These are phyloP conservation scores for Tupaia tana DNA, from an alignment of 2,113 vertebrate species.

Conservation along the genomic window DNA sequence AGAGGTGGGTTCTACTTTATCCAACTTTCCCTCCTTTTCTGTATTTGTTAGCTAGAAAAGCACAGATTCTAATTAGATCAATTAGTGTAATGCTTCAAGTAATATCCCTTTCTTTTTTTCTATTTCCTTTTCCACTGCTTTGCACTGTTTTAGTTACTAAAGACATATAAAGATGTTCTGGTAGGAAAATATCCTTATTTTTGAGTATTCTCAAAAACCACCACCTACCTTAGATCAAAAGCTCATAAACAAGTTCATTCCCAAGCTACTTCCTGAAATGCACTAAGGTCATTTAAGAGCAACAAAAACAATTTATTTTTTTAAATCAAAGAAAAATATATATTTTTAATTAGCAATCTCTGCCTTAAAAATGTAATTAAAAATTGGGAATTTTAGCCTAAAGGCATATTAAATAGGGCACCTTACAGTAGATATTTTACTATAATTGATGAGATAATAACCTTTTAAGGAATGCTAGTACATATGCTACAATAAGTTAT, in stretches of 20 bases:
- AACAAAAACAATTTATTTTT: conserved; percentile 33
- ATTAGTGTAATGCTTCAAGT: neutral
- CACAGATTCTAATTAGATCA: neutral
- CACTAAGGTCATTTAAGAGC: neutral
- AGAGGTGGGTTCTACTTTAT: neutral
- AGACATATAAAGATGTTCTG: neutral
- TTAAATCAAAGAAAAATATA: neutral
- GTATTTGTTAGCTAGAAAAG: neutral
- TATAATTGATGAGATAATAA: conserved; percentile 74
- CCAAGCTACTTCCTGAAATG: neutral
- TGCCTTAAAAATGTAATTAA: neutral
- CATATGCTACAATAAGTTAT: neutral
- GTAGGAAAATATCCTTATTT: neutral
- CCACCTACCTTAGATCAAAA: neutral
- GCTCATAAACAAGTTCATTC: neutral
- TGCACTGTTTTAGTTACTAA: neutral
- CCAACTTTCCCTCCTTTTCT: neutral
- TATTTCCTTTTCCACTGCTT: neutral
- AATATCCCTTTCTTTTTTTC: neutral
- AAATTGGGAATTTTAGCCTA: conserved; percentile 52
- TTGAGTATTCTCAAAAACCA: neutral
- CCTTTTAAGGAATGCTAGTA: conserved; percentile 59
- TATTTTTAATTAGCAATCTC: conserved; percentile 11
- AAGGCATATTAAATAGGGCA: conserved; percentile 60
- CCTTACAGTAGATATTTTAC: conserved; percentile 71